phyloP scores from a whole-genome alignment of 2,888 invertebrate genomes.

The Acleris literana region DNA sequence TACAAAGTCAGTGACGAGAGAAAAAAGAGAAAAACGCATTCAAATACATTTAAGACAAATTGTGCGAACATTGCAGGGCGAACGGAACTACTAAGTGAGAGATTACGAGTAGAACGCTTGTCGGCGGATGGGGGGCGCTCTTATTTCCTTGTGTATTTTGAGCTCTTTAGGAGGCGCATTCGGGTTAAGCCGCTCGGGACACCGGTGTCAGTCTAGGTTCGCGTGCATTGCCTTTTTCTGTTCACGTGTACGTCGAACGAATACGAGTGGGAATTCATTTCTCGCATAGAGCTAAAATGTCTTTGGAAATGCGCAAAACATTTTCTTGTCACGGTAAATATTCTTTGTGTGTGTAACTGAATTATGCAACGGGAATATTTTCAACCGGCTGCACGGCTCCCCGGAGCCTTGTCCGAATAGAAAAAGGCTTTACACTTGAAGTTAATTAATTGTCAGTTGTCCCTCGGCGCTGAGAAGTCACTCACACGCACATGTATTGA shows the following conservation, averaged over 20 bases:
- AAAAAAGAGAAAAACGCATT: slow-evolving; percentile 85
- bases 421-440: slow-evolving; percentile 60
- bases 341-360: slow-evolving; percentile 35
- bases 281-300: slow-evolving; percentile 50
- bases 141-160: slow-evolving; percentile 78
- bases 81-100: slow-evolving; percentile 84
- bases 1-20: slow-evolving; percentile 87
- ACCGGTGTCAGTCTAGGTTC: slow-evolving; percentile 61
- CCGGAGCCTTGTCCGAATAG: slow-evolving; percentile 41
- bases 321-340: slow-evolving; percentile 40
- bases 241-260: slow-evolving; percentile 55
- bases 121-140: slow-evolving; percentile 73
- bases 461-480: slow-evolving; percentile 71
- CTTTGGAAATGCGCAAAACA: slow-evolving; percentile 41
- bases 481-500: slow-evolving; percentile 89
- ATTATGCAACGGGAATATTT: slow-evolving; percentile 28
- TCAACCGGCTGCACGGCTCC: slow-evolving; percentile 19
- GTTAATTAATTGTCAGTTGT: slow-evolving; percentile 46
- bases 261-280: slow-evolving; percentile 55
- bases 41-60: slow-evolving; percentile 84
- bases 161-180: slow-evolving; percentile 76
- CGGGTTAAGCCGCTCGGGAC: slow-evolving; percentile 75
- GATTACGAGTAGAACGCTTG: slow-evolving; percentile 83
- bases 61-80: slow-evolving; percentile 84
- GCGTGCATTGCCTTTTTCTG: slow-evolving; percentile 76